Evolutionary conservation across 2,888 invertebrate species (phyloP).

Genomic region (Graphium colonna): DNA sequence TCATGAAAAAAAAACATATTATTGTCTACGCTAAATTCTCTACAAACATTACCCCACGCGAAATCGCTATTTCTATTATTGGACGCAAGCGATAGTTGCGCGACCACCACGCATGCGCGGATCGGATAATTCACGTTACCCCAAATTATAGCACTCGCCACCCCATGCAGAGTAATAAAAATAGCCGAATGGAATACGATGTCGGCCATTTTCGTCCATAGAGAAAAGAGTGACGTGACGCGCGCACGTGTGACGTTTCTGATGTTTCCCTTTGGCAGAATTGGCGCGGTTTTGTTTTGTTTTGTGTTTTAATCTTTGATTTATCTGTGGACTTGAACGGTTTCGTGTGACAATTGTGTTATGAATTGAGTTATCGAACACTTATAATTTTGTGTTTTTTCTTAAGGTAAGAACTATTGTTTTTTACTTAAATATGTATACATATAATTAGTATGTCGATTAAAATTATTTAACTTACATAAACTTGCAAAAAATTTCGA

Average conservation of each 20-base stretch:
- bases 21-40: neutral
- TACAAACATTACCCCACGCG: constrained; percentile 53
- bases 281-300: constrained; percentile 41
- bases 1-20: too few species aligned
- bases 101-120: constrained; percentile 77
- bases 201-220: constrained; percentile 57
- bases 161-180: constrained; percentile 75
- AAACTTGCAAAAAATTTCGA: neutral
- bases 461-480: too few species aligned
- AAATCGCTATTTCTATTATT: constrained; percentile 56
- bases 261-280: constrained; percentile 26
- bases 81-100: constrained; percentile 53
- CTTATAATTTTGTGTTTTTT: neutral
- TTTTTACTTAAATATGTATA: too few species aligned
- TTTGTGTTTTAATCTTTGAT: constrained; percentile 8
- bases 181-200: constrained; percentile 44
- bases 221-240: constrained; percentile 54
- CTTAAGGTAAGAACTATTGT: neutral
- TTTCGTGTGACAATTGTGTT: constrained; percentile 1
- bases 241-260: constrained; percentile 50
- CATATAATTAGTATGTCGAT: too few species aligned
- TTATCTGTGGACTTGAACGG: constrained; percentile 1
- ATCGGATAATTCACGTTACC: constrained; percentile 68
- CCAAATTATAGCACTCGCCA: constrained; percentile 63
- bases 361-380: neutral